Conservation (phyloP, 2,113 vertebrate genomes). For the Australoheros scitulus region DNA sequence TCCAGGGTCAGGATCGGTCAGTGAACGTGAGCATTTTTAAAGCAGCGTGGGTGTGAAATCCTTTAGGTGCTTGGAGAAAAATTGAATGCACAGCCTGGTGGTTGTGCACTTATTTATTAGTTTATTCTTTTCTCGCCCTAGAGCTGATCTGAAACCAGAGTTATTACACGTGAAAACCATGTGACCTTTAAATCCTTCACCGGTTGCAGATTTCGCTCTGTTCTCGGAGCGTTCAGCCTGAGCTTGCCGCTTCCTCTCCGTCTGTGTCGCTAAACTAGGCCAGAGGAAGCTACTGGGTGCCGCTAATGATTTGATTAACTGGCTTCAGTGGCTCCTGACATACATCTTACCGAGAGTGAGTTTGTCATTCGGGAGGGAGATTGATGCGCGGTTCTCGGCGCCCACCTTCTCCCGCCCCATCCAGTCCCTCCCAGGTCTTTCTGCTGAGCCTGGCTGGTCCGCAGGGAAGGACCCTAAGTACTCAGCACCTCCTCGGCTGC, state of each 20-base stretch:
- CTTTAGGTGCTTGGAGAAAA: not conserved
- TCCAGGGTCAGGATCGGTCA: not conserved
- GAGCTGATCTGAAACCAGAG: not conserved
- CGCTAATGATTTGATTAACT: conserved; percentile 81
- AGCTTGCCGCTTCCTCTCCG: not conserved
- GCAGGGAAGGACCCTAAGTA: conserved; percentile 46
- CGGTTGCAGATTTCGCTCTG: not conserved
- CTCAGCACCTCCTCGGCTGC: conserved; percentile 52
- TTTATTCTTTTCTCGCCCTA: not conserved
- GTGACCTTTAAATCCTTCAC: conserved; percentile 11
- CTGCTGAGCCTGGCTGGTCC: conserved; percentile 63
- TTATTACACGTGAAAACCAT: not conserved
- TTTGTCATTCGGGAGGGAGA: conserved; percentile 71
- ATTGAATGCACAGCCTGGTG: not conserved
- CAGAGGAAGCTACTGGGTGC: conserved; percentile 50
- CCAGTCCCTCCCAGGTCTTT: conserved; percentile 44
- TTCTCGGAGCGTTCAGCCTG: not conserved
- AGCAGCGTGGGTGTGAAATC: not conserved
- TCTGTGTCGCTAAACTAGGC: conserved; percentile 63
- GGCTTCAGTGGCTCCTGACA: conserved; percentile 68
- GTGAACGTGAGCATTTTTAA: not conserved
- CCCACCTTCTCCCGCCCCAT: conserved; percentile 16
- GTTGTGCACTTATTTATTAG: not conserved
- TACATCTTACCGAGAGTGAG: conserved; percentile 76
- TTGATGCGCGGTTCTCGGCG: conserved; percentile 63